Evolutionary conservation across 2,888 invertebrate genomes (phyloP), one percentile per base, ranked within the genome.

Genomic region (Pantelozetes paolii): DNA sequence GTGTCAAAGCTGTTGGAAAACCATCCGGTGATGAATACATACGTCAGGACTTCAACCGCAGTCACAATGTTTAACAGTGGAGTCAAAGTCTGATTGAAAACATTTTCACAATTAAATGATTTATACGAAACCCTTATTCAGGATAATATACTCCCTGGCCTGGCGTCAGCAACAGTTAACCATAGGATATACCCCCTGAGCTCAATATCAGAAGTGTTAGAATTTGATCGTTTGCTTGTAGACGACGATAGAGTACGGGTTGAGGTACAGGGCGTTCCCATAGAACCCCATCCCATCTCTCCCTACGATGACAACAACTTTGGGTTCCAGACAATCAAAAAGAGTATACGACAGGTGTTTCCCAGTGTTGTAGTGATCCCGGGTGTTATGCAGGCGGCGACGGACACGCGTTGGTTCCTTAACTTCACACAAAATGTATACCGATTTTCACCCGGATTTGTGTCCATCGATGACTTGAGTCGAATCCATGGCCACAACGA

Each of bases 401-500:
- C 85, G 23, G 85, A 85, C 78, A 83, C 84, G 0, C 79, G 80
- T 26, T 83, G 84, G 80, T 85, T 84, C 79, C 77, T 81, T 18
- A 77, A 81, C 23, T 79, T 85, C 71, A 82, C 84, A 2, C 77
- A 80, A 20, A 81, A 82, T 75, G 80, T 85, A 23, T 85, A 85
- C 77, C 81, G 85, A 50, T 84, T 85, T 78, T 80, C 81, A 73
- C 84, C 85, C 8, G 80, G 79, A 18, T 59, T 77, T 18, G 50
- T 81, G 20, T 72, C 77, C 62, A 80, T 80, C 11, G 79, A 78
- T 2, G 83, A 84, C 76, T 62, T 82, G 0, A 72, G 76, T 30
- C 79, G 83, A 71, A 81, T 84, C 77, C 85, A 85, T 79, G 85
- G 85, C n/a, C 78, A 82, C 77, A 82, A 85, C 79, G 85, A 85